Conservation (phyloP, 37 sponge, comb jelly and placozoan species). For the Spongia lamella region DNA sequence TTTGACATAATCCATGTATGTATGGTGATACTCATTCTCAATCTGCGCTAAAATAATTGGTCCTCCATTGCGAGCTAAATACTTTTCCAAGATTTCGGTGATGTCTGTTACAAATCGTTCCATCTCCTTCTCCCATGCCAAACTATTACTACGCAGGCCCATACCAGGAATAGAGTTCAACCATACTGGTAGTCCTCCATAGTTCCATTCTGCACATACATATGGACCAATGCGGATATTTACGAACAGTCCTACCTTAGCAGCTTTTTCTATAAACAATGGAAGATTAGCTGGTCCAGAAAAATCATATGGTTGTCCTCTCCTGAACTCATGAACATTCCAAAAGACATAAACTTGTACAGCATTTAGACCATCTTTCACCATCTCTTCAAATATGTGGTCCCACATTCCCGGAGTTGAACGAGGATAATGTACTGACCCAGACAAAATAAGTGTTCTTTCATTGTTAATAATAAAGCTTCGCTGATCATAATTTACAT, state of each 20-base stretch:
- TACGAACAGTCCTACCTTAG: conserved; percentile 35
- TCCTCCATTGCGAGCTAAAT: conserved; percentile 43
- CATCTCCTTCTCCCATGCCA: conserved; percentile 49
- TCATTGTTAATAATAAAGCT: conserved; percentile 41
- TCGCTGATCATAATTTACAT: conserved; percentile 40
- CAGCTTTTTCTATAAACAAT: conserved; percentile 42
- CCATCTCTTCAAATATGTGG: conserved; percentile 12
- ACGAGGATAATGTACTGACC: conserved; percentile 61
- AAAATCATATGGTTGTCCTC: conserved; percentile 42
- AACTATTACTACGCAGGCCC: conserved; percentile 21
- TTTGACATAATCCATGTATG: conserved; percentile 31
- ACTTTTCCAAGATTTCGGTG: conserved; percentile 1
- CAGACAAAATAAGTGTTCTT: conserved; percentile 42
- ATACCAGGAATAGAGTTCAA: conserved; percentile 34
- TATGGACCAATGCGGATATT: conserved; percentile 45
- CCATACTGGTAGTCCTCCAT: conserved; percentile 59
- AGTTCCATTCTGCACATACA: conserved; percentile 48
- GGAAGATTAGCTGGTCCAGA: conserved; percentile 15
- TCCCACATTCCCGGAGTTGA: conserved; percentile 33
- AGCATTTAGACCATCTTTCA: conserved; percentile 47
- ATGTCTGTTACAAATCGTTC: conserved; percentile 30
- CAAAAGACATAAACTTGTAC: conserved; percentile 56
- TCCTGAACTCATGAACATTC: conserved; percentile 47
- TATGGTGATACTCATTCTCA: conserved; percentile 49
- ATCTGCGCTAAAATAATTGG: conserved; percentile 62